Evolutionary conservation across 2,888 invertebrate species (phyloP), one percentile per base, ranked within the genome.

Genomic region (Drosophila mimica): DNA sequence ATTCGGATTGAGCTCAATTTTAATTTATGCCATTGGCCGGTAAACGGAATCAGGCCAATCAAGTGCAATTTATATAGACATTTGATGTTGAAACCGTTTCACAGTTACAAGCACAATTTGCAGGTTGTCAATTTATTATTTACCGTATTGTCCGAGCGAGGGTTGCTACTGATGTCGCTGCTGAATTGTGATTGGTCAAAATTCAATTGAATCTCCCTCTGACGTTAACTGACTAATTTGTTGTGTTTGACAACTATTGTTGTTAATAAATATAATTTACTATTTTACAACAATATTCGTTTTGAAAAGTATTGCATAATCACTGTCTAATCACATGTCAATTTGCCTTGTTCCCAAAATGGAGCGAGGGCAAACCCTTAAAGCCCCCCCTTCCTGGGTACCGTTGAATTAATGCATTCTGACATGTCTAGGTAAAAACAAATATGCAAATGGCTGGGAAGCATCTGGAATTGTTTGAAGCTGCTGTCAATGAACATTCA

Each of bases 1-100:
- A 51, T 52, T 40, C 43, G 57, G 28, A 66, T 56, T 40, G 62
- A 49, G 71, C 74, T 65, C 52, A 59, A 73, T 85, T 89, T 89
- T 88, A 85, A 85, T 89, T 85, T 85, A 89, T 89, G 83, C 84
- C 86, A 89, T 85, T 85, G 86, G 60, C 71, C 75, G 81, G 59
- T 53, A 69, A 85, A 85, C 74, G 76, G 88, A 83, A 85, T 83
- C 88, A 73, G 83, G 82, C 83, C 90, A 88, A 85, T 85, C 90
- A 88, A 85, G 90, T 85, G 85, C 88, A 88, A 89, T 88, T 85
- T 85, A 85, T 89, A 85, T 85, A 85, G 85, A 85, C 86, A 89
- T 88, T 84, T 87, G 73, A 75, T 86, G 74, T 70, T 83, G 86
- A 88, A 85, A 82, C 71, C 74, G 67, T 70, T 87, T 76, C 82